Evolutionary conservation across 2,113 vertebrate species (phyloP).

Genomic region (Oxyruncus cristatus): DNA sequence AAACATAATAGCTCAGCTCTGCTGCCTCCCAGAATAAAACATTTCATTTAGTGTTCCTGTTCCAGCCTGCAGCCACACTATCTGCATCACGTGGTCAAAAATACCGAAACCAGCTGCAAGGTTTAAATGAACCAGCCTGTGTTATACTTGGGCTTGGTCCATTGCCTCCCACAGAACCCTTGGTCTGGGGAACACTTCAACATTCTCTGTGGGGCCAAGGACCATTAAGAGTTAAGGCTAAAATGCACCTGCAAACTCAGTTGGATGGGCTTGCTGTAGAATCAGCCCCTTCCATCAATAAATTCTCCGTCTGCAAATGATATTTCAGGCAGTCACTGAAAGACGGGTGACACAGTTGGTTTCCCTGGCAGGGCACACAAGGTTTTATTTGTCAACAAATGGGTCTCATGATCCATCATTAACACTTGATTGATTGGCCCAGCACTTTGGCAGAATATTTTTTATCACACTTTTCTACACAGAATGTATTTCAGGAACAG

Average conservation of each 20-base stretch:
- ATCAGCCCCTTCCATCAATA: constrained; percentile 4
- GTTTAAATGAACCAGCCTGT: background rate
- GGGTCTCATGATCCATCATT: constrained; percentile 69
- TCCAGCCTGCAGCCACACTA: background rate
- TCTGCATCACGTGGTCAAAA: background rate
- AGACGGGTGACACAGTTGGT: constrained; percentile 48
- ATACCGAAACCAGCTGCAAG: background rate
- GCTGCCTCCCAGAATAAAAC: background rate
- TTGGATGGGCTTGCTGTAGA: background rate
- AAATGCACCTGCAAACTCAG: constrained; percentile 37
- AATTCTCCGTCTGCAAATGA: constrained; percentile 16
- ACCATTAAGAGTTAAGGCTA: background rate
- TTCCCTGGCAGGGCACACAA: constrained; percentile 45
- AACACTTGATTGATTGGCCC: constrained; percentile 68
- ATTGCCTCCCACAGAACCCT: background rate
- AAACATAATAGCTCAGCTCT: background rate
- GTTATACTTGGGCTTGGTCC: background rate
- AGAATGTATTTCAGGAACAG: constrained; percentile 43
- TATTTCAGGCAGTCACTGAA: constrained; percentile 42
- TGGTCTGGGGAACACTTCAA: background rate
- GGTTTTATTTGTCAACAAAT: constrained; percentile 75
- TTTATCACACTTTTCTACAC: constrained; percentile 7
- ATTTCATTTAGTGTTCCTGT: background rate
- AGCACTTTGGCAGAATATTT: constrained; percentile 13
- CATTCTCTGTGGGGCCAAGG: background rate